Conservation (phyloP, 1,140 invertebrate species). For the Lasaia peninsularis region DNA sequence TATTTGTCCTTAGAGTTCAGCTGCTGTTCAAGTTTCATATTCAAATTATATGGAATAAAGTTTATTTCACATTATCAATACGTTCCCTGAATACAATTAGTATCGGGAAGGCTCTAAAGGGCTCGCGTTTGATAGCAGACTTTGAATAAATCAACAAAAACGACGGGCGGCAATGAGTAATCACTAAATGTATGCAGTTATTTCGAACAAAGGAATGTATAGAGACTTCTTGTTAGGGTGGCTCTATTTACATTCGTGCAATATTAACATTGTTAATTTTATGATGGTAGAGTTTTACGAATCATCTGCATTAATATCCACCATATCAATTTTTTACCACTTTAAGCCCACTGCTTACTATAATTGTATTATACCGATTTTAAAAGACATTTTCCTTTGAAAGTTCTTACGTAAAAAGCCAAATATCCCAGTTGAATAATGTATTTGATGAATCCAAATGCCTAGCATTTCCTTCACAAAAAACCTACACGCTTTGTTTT, state of each 20-base stretch:
- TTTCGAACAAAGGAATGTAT: constrained; percentile 37
- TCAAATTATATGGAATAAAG: constrained; percentile 23
- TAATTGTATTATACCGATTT: too few species aligned
- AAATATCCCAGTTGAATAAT: too few species aligned
- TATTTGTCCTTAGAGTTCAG: constrained; percentile 33
- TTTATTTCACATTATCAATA: constrained; percentile 21
- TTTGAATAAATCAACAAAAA: constrained; percentile 75
- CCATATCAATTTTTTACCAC: too few species aligned
- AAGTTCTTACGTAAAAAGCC: too few species aligned
- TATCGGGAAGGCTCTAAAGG: constrained; percentile 62
- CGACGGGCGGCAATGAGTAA: constrained; percentile 68
- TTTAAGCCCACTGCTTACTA: too few species aligned
- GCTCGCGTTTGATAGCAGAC: constrained; percentile 53
- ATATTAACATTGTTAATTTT: background rate
- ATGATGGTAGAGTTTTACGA: background rate
- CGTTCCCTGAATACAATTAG: constrained; percentile 56
- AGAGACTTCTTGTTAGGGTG: constrained; percentile 24
- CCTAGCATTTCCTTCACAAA: too few species aligned
- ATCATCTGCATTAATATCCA: background rate
- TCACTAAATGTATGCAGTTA: constrained; percentile 52
- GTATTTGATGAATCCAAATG: too few species aligned
- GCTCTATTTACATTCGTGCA: background rate
- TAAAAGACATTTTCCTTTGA: too few species aligned
- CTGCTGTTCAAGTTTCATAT: constrained; percentile 3
- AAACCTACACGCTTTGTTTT: too few species aligned